Base-by-base conservation (phyloP, 37 sponge, comb jelly and placozoan species). In the Sycon ciliatum region DNA sequence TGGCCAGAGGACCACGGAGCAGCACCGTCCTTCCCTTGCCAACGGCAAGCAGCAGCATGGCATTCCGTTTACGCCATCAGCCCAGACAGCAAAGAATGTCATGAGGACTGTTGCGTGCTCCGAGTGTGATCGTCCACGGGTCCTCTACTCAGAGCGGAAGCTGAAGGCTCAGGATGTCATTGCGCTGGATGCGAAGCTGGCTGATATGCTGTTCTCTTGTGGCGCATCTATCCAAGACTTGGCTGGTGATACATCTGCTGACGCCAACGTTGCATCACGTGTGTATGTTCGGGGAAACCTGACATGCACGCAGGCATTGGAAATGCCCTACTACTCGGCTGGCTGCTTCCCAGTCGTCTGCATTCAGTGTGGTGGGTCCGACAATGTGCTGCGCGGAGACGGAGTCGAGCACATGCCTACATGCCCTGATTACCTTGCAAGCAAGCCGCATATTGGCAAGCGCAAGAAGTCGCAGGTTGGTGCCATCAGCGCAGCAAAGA, bases 281-380 rank as follows among this genome's bases (percentile, higher is more conserved):
- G 67, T 63, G 29, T 75, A 61, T 42, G 55, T 65, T 24, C 65
- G 76, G 32, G 66, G 40, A 22, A 75, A 75, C 58, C 18, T 75
- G 20, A n/a, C 56, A 22, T 75, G 76, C 29, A 55, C 5, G 1
- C 34, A 38, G 9, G 3, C 13, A 32, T 27, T 75, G 26, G 76
- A 75, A 42, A 65, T 63, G 31, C 39, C 76, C 32, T 75, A 42
- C n/a, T 75, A 46, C 36, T 75, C 76, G 2, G 60, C 66, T 22
- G 32, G 35, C 28, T 65, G 32, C 13, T 75, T 75, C 64, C 11
- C 9, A 30, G 53, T 61, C 64, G 76, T 75, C 9, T 75, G 76
- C 39, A 36, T 75, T 37, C 55, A 75, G 28, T 75, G 67, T n/a
- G 76, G 76, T 9, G 23, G 52, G 23, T 53, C 57, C 3, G 30